Base-by-base conservation (phyloP, 2,888 invertebrate species). In the Mythimna pallens region DNA sequence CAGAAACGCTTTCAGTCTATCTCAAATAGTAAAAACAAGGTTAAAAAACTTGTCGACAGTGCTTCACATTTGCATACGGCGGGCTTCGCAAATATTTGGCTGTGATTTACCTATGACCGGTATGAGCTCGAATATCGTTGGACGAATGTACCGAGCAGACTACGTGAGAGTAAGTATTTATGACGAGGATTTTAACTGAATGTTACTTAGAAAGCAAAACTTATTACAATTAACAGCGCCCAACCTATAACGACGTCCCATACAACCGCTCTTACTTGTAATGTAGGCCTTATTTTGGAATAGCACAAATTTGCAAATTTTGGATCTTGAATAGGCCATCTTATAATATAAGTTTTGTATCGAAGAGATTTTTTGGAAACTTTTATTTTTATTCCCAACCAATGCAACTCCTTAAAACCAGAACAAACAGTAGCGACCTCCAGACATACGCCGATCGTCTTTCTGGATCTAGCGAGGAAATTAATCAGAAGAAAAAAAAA, bases 41-140 rank as follows among this genome's bases (percentile, higher is more conserved):
- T 59, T 67, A 50, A 69, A 83, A 76, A 83, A 52, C 65, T 65
- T 65, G 84, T 81, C 50, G 70, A 76, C 47, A 70, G 55, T 22
- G 67, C 22, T 78, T 63, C 69, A 67, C 34, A 72, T 80, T 70
- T 70, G 65, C 72, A 79, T 78, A 52, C 20, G 55, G n/a, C 43
- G 62, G 40, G 22, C 34, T 65, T 50, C 6, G 34, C 14, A 65
- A 82, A 79, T 82, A 62, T 58, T 65, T 58, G 50, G 40, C 58
- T 43, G 17, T 65, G 61, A 65, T n/a, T 22, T 69, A 55, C 55
- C 47, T 55, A 47, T 69, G 40, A 76, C 25, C 75, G 55, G 30
- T 1, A 34, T 34, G 58, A 59, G 14, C 25, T 8, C 14, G 55
- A 14, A 22, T 52, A 30, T 14, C 12, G 34, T 67, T 12, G 40